Percentiles rank a stretch among this genome's conserved stretches.
phyloP scores from a whole-genome alignment of 2,113 vertebrate genomes.

The Camelus dromedarius region DNA sequence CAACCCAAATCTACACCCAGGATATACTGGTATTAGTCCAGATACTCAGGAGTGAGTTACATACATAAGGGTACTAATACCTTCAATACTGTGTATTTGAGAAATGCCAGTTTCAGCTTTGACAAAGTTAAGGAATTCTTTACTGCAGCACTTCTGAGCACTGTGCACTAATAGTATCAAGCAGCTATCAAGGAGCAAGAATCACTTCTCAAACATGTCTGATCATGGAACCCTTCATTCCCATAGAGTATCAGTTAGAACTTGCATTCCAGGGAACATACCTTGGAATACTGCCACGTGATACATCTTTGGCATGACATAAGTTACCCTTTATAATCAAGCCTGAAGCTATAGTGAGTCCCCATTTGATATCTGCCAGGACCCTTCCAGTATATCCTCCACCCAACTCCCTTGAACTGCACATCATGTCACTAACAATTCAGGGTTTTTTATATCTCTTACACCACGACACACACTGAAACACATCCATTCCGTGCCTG shows the following conservation, averaged over 20 bases:
- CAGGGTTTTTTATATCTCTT: not conserved
- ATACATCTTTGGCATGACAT: not conserved
- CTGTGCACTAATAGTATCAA: rapidly evolving
- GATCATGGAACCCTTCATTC: not conserved
- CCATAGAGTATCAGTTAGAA: not conserved
- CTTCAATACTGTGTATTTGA: not conserved
- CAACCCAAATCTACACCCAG: not conserved
- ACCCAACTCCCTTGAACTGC: not conserved
- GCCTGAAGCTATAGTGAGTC: not conserved
- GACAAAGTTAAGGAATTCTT: not conserved
- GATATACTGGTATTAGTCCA: not conserved
- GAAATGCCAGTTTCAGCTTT: not conserved
- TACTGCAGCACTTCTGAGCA: not conserved
- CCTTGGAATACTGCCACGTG: not conserved
- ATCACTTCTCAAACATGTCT: not conserved
- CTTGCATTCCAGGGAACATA: not conserved
- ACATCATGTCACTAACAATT: rapidly evolving
- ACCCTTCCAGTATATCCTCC: not conserved
- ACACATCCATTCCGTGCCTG: rapidly evolving
- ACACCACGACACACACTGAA: rapidly evolving
- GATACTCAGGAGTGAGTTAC: not conserved
- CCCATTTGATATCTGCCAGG: not conserved
- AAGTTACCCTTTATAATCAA: not conserved
- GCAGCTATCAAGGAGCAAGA: not conserved
- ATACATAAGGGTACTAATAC: not conserved